These are phyloP conservation scores for Adelges cooleyi DNA, from an alignment of 1,140 invertebrate genomes.

Conservation along the genomic window DNA sequence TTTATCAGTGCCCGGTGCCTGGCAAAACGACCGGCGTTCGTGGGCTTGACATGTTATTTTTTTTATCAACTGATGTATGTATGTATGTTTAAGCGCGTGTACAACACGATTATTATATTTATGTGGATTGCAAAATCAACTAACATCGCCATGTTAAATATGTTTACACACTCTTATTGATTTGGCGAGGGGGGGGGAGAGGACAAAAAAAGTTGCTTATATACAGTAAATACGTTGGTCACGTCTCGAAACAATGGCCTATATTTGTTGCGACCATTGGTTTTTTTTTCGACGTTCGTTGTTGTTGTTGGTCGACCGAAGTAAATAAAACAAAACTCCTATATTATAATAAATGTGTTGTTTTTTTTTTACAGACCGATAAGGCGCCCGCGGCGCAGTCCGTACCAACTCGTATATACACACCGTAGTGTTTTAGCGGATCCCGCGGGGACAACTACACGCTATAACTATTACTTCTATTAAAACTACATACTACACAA, in stretches of 20 bases:
- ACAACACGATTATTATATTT: too few species aligned
- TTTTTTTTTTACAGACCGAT: slow-evolving; percentile 26
- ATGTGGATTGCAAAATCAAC: slow-evolving; percentile 11
- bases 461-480: too few species aligned
- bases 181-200: neutral
- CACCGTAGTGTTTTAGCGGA: too few species aligned
- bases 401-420: neutral
- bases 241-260: slow-evolving; percentile 25
- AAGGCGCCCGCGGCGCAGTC: slow-evolving; percentile 16
- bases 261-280: slow-evolving; percentile 9
- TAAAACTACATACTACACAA: too few species aligned
- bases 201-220: neutral
- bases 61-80: neutral
- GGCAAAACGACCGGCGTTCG: too few species aligned
- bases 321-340: slow-evolving; percentile 15
- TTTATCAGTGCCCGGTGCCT: neutral
- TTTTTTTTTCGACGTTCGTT: slow-evolving; percentile 1
- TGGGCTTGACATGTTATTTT: neutral
- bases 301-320: neutral
- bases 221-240: slow-evolving; percentile 13
- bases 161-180: neutral
- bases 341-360: slow-evolving; percentile 1
- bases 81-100: neutral
- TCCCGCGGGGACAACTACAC: neutral
- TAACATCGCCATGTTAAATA: neutral